A percentile compares a stretch with the other conserved stretches of the same genome.
Conservation (phyloP, 2,113 vertebrate species). For the Hassar affinis region DNA sequence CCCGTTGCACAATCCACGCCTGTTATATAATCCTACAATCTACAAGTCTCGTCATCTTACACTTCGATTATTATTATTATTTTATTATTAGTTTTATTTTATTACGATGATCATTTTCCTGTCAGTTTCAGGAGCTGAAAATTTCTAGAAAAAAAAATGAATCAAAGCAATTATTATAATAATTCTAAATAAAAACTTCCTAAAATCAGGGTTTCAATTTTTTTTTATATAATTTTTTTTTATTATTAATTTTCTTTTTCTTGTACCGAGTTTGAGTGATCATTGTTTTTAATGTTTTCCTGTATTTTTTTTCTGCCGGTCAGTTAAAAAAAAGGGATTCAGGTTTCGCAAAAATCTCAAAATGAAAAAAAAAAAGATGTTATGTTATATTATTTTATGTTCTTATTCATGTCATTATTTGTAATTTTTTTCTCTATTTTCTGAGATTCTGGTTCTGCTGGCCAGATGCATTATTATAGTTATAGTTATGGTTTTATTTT, state of each 20-base stretch:
- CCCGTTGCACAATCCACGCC: slow-evolving; percentile 53
- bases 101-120: slow-evolving; percentile 8
- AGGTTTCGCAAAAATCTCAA: slow-evolving; percentile 91
- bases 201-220: slow-evolving; percentile 61
- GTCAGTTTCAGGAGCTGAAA: slow-evolving; percentile 41
- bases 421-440: slow-evolving; percentile 75
- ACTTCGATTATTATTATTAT: not conserved
- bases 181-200: slow-evolving; percentile 5
- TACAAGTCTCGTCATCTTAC: slow-evolving; percentile 47
- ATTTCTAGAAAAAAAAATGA: slow-evolving; percentile 2
- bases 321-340: slow-evolving; percentile 88
- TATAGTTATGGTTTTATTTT: slow-evolving; percentile 92
- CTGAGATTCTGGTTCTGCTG: slow-evolving; percentile 98
- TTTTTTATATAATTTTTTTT: slow-evolving; percentile 49
- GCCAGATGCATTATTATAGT: slow-evolving; percentile 82
- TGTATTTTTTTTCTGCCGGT: slow-evolving; percentile 91
- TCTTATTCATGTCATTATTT: slow-evolving; percentile 55
- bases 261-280: slow-evolving; percentile 32
- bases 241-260: slow-evolving; percentile 10
- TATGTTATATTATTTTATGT: slow-evolving; percentile 69
- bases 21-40: slow-evolving; percentile 53
- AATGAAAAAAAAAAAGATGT: slow-evolving; percentile 75
- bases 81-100: not conserved
- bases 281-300: slow-evolving; percentile 74
- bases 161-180: slow-evolving; percentile 58